Evolutionary conservation across 2,888 invertebrate species (phyloP).

Genomic region (Nomada goodeniana): DNA sequence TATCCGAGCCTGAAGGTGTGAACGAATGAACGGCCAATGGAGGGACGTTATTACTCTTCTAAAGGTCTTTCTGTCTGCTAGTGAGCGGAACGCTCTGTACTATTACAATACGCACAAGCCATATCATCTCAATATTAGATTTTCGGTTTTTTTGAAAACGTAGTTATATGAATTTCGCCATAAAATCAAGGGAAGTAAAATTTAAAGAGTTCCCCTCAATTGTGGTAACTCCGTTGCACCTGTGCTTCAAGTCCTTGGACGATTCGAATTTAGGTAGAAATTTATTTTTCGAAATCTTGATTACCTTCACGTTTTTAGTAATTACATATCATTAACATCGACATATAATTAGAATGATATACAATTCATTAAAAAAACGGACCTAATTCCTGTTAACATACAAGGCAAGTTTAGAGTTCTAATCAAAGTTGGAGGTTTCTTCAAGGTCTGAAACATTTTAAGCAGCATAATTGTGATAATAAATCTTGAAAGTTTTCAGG

Average conservation of each 20-base stretch:
- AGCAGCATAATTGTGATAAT: background rate
- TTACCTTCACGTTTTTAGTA: no score
- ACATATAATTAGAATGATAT: background rate
- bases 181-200: background rate
- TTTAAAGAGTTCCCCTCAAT: background rate
- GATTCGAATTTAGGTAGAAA: no score
- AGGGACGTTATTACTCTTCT: conserved; percentile 33
- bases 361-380: background rate
- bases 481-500: background rate
- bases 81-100: no score
- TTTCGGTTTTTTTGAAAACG: background rate
- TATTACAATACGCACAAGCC: background rate
- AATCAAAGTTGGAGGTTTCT: background rate
- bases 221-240: no score
- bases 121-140: no score
- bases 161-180: background rate
- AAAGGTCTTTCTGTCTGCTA: background rate
- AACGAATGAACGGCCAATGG: conserved; percentile 29
- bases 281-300: no score
- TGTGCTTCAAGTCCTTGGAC: no score
- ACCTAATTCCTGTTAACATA: no score
- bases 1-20: conserved; percentile 43
- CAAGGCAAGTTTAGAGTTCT: background rate
- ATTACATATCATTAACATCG: no score
- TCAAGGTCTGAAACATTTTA: background rate